Percentiles rank a stretch among this genome's conserved stretches.
Evolutionary conservation across 2,888 invertebrate species (phyloP).

Genomic region (Apodemia mormo): DNA sequence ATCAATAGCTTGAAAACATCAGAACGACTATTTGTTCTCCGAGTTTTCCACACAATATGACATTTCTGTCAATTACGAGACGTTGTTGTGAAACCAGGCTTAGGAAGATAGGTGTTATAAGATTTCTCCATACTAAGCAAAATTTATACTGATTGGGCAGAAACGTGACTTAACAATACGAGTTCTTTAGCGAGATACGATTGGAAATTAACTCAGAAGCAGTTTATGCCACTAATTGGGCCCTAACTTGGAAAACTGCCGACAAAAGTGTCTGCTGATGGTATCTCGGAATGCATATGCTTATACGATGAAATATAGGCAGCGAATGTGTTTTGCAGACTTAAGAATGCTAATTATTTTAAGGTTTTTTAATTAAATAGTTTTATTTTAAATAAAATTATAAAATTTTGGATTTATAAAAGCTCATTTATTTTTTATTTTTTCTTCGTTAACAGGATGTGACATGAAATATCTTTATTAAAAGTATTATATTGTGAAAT

Average conservation of each 20-base stretch:
- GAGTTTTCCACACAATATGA: slow-evolving; percentile 14
- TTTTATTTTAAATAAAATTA: background rate
- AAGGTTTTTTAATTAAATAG: slow-evolving; percentile 1
- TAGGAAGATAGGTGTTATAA: slow-evolving; percentile 10
- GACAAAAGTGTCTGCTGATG: slow-evolving; percentile 31
- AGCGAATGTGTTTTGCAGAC: background rate
- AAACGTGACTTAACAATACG: slow-evolving; percentile 69
- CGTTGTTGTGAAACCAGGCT: slow-evolving; percentile 3
- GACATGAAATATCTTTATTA: no score
- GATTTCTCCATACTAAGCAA: slow-evolving; percentile 57
- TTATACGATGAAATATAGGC: slow-evolving; percentile 8
- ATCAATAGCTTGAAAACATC: background rate
- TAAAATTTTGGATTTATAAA: no score
- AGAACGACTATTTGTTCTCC: slow-evolving; percentile 2
- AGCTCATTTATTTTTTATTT: no score
- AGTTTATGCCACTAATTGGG: slow-evolving; percentile 64
- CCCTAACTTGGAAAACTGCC: slow-evolving; percentile 57
- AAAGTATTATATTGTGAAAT: no score
- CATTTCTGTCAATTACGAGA: slow-evolving; percentile 11
- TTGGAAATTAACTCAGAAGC: slow-evolving; percentile 53
- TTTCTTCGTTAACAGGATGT: no score
- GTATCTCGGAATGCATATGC: slow-evolving; percentile 25
- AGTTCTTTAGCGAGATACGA: slow-evolving; percentile 47
- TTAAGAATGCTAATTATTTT: slow-evolving; percentile 5
- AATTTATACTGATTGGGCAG: slow-evolving; percentile 74